These are phyloP conservation scores for Catagonus wagneri DNA, from an alignment of 2,113 vertebrate species.

Conservation along the genomic window DNA sequence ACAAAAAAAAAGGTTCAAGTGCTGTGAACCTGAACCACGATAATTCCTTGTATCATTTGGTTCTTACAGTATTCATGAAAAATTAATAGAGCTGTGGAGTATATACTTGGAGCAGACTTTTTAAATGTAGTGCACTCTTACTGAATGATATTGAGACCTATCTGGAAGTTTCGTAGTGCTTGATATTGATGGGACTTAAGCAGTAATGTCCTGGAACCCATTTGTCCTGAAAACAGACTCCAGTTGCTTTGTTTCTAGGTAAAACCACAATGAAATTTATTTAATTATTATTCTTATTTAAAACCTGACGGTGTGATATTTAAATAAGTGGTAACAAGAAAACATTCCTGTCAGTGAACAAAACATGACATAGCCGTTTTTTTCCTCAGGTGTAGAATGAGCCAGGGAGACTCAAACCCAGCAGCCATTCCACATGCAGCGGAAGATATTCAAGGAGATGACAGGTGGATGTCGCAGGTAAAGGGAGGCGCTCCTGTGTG, in stretches of 20 bases:
- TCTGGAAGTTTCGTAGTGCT: neutral
- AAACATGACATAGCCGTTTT: slow-evolving; percentile 44
- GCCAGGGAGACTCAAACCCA: slow-evolving; percentile 92
- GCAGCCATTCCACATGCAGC: slow-evolving; percentile 93
- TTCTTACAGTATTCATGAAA: rapidly evolving
- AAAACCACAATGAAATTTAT: slow-evolving; percentile 32
- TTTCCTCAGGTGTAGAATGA: slow-evolving; percentile 91
- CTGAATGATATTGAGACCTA: neutral
- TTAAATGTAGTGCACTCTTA: neutral
- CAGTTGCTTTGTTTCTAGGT: slow-evolving; percentile 21
- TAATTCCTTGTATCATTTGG: neutral
- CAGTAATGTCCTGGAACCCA: slow-evolving; percentile 6
- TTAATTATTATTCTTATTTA: neutral
- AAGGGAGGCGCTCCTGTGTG: neutral
- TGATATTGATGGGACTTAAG: neutral
- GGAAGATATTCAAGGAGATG: slow-evolving; percentile 94
- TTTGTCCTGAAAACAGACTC: slow-evolving; percentile 56
- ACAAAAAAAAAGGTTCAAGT: no score
- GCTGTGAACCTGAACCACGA: no score
- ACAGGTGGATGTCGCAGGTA: slow-evolving; percentile 98
- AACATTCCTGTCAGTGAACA: slow-evolving; percentile 50
- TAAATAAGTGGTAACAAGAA: slow-evolving; percentile 1
- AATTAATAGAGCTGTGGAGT: neutral
- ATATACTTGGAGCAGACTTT: neutral
- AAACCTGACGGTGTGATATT: neutral